Evolutionary conservation across 2,888 invertebrate species (phyloP).

Genomic region (Augiades crinisus): DNA sequence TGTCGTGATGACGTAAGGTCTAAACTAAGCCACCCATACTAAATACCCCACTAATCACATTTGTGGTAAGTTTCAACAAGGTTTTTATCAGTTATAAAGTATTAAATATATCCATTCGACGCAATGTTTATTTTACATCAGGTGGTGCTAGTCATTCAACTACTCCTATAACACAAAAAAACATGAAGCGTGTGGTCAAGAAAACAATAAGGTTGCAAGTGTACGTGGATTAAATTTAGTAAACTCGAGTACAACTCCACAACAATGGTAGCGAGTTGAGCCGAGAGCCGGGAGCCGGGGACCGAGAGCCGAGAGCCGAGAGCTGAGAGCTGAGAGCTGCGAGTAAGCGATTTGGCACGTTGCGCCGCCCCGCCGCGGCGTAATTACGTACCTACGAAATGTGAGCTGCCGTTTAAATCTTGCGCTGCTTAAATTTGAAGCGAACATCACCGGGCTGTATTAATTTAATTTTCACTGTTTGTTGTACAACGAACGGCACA

Average conservation of each 20-base stretch:
- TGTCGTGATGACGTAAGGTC: no score
- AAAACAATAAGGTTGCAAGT: conserved; percentile 19
- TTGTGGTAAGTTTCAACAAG: no score
- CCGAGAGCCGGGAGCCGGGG: neutral
- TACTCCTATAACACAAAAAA: neutral
- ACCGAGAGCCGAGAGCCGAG: neutral
- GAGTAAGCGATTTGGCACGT: conserved; percentile 79
- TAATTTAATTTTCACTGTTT: conserved; percentile 65
- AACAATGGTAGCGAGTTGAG: conserved; percentile 6
- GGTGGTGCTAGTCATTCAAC: no score
- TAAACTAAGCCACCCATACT: neutral
- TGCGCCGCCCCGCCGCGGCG: conserved; percentile 64
- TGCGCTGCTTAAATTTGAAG: conserved; percentile 74
- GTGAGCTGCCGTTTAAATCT: conserved; percentile 76
- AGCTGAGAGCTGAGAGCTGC: conserved; percentile 41
- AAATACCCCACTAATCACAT: no score
- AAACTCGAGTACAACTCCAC: conserved; percentile 9
- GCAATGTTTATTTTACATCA: no score
- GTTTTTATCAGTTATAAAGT: no score
- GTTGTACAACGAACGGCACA: conserved; percentile 8
- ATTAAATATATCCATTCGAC: no score
- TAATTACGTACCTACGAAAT: conserved; percentile 61
- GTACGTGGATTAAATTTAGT: conserved; percentile 14
- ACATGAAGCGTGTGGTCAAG: conserved; percentile 3
- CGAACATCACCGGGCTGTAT: conserved; percentile 62